Base-by-base conservation (phyloP, 2,113 vertebrate species). In the Sylvilagus bachmani region DNA sequence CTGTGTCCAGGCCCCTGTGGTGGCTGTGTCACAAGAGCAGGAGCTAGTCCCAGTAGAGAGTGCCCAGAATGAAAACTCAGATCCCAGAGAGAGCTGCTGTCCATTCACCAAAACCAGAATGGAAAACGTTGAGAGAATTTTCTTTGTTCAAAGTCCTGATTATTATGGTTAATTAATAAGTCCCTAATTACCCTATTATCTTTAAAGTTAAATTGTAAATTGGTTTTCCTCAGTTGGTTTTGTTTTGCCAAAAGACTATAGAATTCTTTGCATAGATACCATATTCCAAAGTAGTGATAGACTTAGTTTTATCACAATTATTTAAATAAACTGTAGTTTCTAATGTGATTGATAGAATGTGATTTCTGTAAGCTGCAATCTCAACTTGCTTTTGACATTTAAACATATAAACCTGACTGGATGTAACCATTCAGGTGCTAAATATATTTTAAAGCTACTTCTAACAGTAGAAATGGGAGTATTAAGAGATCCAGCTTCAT, bases 311-410 rank as follows among this genome's bases (percentile, higher is more conserved):
- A 98, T 98, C 98, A 97, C 98, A 98, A 98, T 98, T 98, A 98
- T 99, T 99, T 99, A 99, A 99, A 99, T 99, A 98, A 99, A 99
- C 98, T 99, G 98, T 95, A 78, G 73, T 98, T 99, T 99, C 98
- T 97, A 98, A 98, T 98, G 97, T 99, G 98, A 98, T 97, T 96
- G 98, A 99, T 99, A 98, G 98, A 98, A 98, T 98, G 98, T 98
- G 98, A 98, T 98, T 98, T 98, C 98, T 98, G 97, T 98, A 98
- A 98, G 98, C 98, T 98, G 98, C 98, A 98, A 98, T 98, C 98
- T 98, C 98, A 98, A 98, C 98, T 98, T 98, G 98, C 98, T 98
- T 98, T 99, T 99, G 98, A 98, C 99, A 99, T 99, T 99, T 99
- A 99, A 99, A 98, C 98, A 98, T 98, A 98, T 98, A 98, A 98